Conservation (phyloP, 2,113 vertebrate species). For the Ranitomeya variabilis region DNA sequence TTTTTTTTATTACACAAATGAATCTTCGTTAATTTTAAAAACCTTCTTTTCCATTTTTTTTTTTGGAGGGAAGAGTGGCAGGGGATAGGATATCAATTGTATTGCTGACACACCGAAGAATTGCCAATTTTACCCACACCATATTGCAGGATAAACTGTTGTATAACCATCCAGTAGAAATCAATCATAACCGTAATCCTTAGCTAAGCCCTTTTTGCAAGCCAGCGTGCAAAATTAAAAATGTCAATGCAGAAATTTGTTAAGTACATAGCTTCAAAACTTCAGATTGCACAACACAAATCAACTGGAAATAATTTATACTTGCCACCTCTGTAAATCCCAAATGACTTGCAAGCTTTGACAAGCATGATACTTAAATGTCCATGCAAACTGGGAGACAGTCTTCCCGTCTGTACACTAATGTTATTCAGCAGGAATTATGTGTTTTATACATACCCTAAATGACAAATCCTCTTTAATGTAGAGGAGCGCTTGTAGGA, state of each 20-base stretch:
- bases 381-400: background rate
- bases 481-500: background rate
- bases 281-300: background rate
- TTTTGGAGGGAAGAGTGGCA: no score
- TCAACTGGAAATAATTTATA: background rate
- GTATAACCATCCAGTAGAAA: background rate
- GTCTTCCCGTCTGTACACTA: background rate
- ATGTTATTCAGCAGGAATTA: background rate
- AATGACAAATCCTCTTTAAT: slow-evolving; percentile 17
- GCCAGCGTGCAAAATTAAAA: background rate
- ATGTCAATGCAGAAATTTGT: background rate
- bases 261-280: background rate
- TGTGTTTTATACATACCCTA: background rate
- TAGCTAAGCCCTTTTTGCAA: background rate
- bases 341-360: background rate
- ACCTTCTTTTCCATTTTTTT: no score
- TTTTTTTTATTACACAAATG: no score
- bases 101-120: background rate
- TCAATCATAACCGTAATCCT: background rate
- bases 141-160: background rate
- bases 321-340: background rate
- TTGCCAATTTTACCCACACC: background rate
- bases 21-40: no score
- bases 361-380: background rate
- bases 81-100: background rate